A percentile compares a stretch with the other conserved stretches of the same genome.
Evolutionary conservation across 2,888 invertebrate genomes (phyloP).

Genomic region (Lingula anatina): DNA sequence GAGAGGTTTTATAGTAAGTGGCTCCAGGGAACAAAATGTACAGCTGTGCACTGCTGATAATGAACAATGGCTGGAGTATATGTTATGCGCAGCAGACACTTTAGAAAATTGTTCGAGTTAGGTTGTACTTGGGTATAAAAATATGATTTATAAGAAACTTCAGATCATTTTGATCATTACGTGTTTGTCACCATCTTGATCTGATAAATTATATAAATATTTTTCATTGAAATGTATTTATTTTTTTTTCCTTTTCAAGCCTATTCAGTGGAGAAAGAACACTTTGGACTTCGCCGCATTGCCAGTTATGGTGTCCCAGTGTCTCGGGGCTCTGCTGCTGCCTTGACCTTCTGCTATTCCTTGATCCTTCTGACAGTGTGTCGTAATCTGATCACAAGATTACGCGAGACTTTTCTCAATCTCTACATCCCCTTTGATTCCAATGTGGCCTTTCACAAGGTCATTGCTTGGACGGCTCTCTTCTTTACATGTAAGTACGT

Average conservation of each 20-base stretch:
- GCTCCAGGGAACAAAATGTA: no score
- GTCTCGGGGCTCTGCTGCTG: slow-evolving; percentile 62
- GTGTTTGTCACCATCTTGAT: no score
- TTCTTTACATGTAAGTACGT: slow-evolving; percentile 56
- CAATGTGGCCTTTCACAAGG: slow-evolving; percentile 60
- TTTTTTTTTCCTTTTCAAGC: slow-evolving; percentile 41
- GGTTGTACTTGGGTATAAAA: background rate
- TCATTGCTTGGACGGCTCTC: slow-evolving; percentile 59
- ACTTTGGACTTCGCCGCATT: slow-evolving; percentile 59
- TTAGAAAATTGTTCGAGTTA: background rate
- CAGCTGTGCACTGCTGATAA: no score
- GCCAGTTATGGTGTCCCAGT: slow-evolving; percentile 61
- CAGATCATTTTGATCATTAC: no score
- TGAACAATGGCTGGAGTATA: no score
- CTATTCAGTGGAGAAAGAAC: slow-evolving; percentile 60
- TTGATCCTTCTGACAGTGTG: slow-evolving; percentile 62
- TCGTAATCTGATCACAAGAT: slow-evolving; percentile 59
- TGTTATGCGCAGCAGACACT: background rate
- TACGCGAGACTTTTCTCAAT: slow-evolving; percentile 59
- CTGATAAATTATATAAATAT: background rate
- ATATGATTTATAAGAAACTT: no score
- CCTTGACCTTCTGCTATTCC: slow-evolving; percentile 62
- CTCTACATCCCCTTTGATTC: slow-evolving; percentile 62
- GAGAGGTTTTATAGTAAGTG: slow-evolving; percentile 61
- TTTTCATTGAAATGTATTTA: background rate